Evolutionary conservation across 1,140 invertebrate species (phyloP), one percentile per base, ranked within the genome.

Genomic region (Zaprionus kolodkinae): DNA sequence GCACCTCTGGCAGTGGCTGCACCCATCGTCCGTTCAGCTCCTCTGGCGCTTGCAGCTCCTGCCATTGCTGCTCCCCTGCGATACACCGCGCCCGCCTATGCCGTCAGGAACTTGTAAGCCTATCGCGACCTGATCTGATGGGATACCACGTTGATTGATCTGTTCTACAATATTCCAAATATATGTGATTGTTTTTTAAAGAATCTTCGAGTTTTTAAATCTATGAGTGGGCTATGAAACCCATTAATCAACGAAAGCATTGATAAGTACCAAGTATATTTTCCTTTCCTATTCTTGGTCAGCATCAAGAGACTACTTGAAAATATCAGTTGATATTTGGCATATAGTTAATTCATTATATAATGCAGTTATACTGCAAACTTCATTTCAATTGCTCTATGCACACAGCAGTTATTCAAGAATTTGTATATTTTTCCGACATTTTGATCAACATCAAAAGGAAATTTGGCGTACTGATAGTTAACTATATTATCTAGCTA

Each of bases 101-200:
- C 84, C 27, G 43, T 87, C 7, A 69, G 80, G 52, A 88, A 84
- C 65, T 66, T 88, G 84, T 88, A 89, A 81, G 64, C 12, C 7
- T 11, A 25, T 69, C 10, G 21, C 35, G 40, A 64, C 3, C 60
- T 68, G 60, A 65, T 27, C 70, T 57, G 30, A 71, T 66, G 12
- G 45, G 3, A 12, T 45, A 0, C n/a, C 7, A 3, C 7, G n/a
- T 45, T 15, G 40, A 15, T 15, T 45, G n/a, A 17, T 45, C 7
- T 15, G 35, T 25, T 65, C 27, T 27, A 87, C 70, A 45, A 45
- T 17, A 56, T 66, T 13, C 3, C 43, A 73, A 88, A 50, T 78
- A 89, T 80, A 78, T 89, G 84, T 84, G 84, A 87, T 86, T 82
- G 25, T 72, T 73, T 27, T 64, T 30, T 54, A 40, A 40, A 40